phyloP scores from a whole-genome alignment of 2,888 invertebrate genomes.

The Epinotia nisella region DNA sequence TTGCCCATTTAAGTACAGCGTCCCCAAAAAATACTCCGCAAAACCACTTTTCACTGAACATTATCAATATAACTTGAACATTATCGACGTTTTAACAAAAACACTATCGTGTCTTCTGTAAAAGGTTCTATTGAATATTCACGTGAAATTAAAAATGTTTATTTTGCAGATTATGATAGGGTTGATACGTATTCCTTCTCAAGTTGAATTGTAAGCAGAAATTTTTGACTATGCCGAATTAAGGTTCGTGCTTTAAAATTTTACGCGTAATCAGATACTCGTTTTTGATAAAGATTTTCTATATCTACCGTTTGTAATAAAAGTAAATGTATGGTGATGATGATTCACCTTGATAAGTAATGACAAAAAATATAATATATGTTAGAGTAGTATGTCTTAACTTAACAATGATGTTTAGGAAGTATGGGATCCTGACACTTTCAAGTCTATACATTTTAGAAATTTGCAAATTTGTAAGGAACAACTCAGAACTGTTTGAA shows the following conservation, averaged over 20 bases:
- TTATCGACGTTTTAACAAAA: slow-evolving; percentile 31
- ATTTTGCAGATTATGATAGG: background rate
- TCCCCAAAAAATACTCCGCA: slow-evolving; percentile 5
- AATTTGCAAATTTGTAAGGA: too few species aligned
- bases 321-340: background rate
- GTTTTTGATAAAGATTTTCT: background rate
- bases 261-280: slow-evolving; percentile 21
- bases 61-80: slow-evolving; percentile 5
- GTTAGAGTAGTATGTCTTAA: too few species aligned
- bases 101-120: background rate
- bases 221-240: background rate
- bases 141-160: background rate
- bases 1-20: slow-evolving; percentile 13
- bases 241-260: slow-evolving; percentile 10
- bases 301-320: background rate
- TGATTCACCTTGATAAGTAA: too few species aligned
- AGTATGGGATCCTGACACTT: too few species aligned
- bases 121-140: background rate
- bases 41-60: slow-evolving; percentile 22
- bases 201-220: too few species aligned
- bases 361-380: too few species aligned
- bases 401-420: too few species aligned
- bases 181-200: background rate
- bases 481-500: too few species aligned
- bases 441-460: too few species aligned